Conservation (phyloP, 2,888 invertebrate species). For the Tineola bisselliella region DNA sequence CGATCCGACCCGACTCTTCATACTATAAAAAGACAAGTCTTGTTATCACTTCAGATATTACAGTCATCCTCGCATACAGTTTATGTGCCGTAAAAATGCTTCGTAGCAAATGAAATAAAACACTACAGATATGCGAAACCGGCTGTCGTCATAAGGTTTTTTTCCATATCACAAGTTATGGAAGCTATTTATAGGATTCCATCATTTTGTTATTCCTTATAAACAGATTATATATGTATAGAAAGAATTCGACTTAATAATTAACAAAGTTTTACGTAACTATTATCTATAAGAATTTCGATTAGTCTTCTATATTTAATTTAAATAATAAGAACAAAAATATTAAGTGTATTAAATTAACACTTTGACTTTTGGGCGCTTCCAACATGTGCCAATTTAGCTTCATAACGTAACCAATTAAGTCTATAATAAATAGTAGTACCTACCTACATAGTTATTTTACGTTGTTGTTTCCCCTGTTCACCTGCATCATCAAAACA, state of each 20-base stretch:
- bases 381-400: too few relatives aligned
- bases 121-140: conserved; percentile 23
- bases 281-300: too few relatives aligned
- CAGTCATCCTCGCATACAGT: conserved; percentile 23
- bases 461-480: background rate
- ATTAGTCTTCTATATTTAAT: too few relatives aligned
- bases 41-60: conserved; percentile 36
- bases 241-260: too few relatives aligned
- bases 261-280: too few relatives aligned
- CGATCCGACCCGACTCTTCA: background rate
- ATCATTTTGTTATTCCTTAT: background rate
- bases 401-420: too few relatives aligned
- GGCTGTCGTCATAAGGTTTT: background rate
- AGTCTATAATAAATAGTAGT: too few relatives aligned
- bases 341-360: too few relatives aligned
- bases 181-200: background rate
- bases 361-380: too few relatives aligned
- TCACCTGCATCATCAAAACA: background rate
- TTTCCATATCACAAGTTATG: background rate
- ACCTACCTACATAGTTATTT: too few relatives aligned
- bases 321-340: too few relatives aligned
- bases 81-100: conserved; percentile 35
- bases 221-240: background rate
- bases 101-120: conserved; percentile 31
- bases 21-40: conserved; percentile 27